Base-by-base conservation (phyloP, 92 coral and sea anemone species). In the Actinernus sp. region DNA sequence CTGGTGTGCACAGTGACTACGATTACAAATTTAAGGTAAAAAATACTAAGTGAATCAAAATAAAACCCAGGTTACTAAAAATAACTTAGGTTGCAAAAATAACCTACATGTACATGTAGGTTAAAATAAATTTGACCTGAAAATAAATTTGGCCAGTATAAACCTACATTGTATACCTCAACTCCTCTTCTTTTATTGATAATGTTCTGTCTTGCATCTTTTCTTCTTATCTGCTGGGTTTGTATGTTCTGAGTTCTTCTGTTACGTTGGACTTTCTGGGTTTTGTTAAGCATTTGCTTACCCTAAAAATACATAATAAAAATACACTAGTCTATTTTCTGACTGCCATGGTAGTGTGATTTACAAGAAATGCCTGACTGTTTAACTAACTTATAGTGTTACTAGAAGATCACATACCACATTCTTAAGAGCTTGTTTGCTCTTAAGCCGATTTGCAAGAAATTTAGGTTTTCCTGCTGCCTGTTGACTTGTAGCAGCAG, bases 141-240 rank as follows among this genome's bases (percentile, higher is more conserved):
- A n/a, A n/a, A n/a, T n/a, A n/a, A n/a, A n/a, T n/a, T n/a, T n/a
- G n/a, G n/a, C n/a, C n/a, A n/a, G n/a, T n/a, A n/a, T n/a, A 26
- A 27, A 12, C 12, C 49, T 4, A 6, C 26, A 16, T 20, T 59
- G 11, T 10, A 1, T 74, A 84, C 90, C 85, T 77, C 80, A 27
- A 84, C 38, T 44, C 90, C 85, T 70, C 90, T 46, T 39, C 85
- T 69, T 33, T 38, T 70, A 34, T 84, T 70, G 22, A 84, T 21
- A 13, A 84, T 76, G 51, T 84, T 76, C 59, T 76, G 90, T 34
- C 90, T 62, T 28, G 90, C 90, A 84, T 84, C 90, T 55, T 50
- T 84, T 52, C 56, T 61, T 24, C 81, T 69, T 3, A 40, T 56
- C 29, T 76, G 85, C 27, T 79, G 80, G 70, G 64, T 76, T 26